Conservation (phyloP, 1,140 invertebrate genomes). For the Ephestia elutella region DNA sequence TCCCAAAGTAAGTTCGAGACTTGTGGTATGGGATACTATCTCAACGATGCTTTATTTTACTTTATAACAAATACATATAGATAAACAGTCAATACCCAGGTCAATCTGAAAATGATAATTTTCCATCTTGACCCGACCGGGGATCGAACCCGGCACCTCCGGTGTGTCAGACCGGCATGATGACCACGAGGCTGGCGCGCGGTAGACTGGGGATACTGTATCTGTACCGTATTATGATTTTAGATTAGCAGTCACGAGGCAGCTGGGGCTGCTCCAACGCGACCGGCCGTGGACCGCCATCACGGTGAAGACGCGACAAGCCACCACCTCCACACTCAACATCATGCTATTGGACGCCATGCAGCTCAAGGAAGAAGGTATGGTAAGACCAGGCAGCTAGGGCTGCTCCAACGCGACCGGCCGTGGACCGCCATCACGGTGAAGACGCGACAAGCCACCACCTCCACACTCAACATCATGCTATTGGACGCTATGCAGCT, state of each 20-base stretch:
- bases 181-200: too few relatives aligned
- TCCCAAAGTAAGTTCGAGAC: too few relatives aligned
- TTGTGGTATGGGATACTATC: too few relatives aligned
- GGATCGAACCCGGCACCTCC: too few relatives aligned
- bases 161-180: too few relatives aligned
- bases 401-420: conserved; percentile 56
- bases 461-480: conserved; percentile 64
- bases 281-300: conserved; percentile 70
- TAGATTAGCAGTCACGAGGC: conserved; percentile 57
- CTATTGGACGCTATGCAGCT: conserved; percentile 55
- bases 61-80: too few relatives aligned
- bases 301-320: conserved; percentile 66
- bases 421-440: conserved; percentile 71
- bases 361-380: conserved; percentile 64
- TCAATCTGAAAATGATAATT: too few relatives aligned
- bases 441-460: conserved; percentile 65
- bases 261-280: conserved; percentile 58
- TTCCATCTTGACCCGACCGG: too few relatives aligned
- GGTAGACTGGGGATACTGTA: too few relatives aligned
- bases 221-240: neutral
- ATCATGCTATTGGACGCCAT: conserved; percentile 60
- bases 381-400: conserved; percentile 62
- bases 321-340: conserved; percentile 60
- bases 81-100: too few relatives aligned
- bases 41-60: too few relatives aligned